phyloP scores from a whole-genome alignment of 2,113 vertebrate genomes.

The Oryzias celebensis region DNA sequence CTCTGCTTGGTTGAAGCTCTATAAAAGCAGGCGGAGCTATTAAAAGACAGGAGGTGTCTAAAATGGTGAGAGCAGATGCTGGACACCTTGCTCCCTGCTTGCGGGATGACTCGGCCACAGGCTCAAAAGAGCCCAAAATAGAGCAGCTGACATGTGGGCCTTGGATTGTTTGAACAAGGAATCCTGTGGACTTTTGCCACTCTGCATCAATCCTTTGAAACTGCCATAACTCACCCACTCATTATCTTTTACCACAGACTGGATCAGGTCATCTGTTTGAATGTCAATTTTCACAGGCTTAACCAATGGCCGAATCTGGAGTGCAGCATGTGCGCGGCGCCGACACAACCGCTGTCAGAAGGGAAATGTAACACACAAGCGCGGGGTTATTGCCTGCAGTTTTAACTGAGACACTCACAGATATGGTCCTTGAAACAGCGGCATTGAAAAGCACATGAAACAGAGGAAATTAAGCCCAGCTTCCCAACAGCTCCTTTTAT shows the following conservation, averaged over 20 bases:
- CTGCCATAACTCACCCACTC: conserved; percentile 41
- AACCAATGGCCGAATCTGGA: conserved; percentile 61
- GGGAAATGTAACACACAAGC: conserved; percentile 29
- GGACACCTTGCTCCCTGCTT: conserved; percentile 75
- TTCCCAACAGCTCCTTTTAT: conserved; percentile 68
- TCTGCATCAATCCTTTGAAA: conserved; percentile 71
- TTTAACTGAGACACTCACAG: conserved; percentile 38
- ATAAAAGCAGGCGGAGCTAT: conserved; percentile 71
- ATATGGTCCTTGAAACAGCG: conserved; percentile 58
- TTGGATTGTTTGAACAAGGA: conserved; percentile 80
- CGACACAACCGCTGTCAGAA: conserved; percentile 34
- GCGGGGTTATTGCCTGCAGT: conserved; percentile 19
- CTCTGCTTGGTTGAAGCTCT: conserved; percentile 64
- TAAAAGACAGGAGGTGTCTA: conserved; percentile 72
- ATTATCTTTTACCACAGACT: conserved; percentile 67
- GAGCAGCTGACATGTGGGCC: conserved; percentile 74
- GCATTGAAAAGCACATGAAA: conserved; percentile 61
- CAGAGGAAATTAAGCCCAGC: conserved; percentile 41
- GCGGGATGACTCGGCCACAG: conserved; percentile 57
- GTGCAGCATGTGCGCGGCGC: conserved; percentile 42
- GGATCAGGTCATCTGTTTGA: conserved; percentile 62
- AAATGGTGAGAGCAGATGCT: conserved; percentile 76
- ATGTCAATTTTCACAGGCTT: conserved; percentile 64
- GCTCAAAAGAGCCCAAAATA: conserved; percentile 76
- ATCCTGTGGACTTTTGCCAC: conserved; percentile 74